A percentile compares a stretch with the other conserved stretches of the same genome.
Evolutionary conservation across 2,888 invertebrate species (phyloP).

Genomic region (Sclerodermus sp.): DNA sequence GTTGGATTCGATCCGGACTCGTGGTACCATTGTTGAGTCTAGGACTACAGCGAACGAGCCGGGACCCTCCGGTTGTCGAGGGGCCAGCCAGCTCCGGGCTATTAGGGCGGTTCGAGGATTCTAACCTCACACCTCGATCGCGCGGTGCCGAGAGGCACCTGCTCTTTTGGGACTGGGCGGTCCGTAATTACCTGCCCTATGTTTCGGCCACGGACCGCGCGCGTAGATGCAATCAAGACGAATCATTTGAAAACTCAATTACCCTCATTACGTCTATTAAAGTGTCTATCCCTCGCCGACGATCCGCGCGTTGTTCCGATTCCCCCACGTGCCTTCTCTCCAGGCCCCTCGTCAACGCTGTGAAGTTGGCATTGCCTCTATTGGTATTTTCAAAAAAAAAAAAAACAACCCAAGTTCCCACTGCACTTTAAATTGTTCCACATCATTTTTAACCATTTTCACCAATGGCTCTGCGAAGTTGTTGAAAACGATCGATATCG

Average conservation of each 20-base stretch:
- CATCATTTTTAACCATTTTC: too few species aligned
- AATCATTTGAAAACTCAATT: constrained; percentile 57
- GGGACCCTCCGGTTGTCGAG: constrained; percentile 12
- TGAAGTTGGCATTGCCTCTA: too few species aligned
- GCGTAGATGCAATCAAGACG: constrained; percentile 54
- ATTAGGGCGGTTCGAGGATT: constrained; percentile 54
- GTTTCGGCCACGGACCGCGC: constrained; percentile 48
- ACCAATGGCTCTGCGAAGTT: too few species aligned
- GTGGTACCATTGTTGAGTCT: too few species aligned
- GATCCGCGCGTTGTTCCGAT: not conserved
- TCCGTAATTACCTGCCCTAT: constrained; percentile 54
- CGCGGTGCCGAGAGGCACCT: constrained; percentile 51
- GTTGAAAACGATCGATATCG: too few species aligned
- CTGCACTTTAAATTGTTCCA: too few species aligned
- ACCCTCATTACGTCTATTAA: constrained; percentile 53
- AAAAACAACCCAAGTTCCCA: too few species aligned
- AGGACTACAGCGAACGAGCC: too few species aligned
- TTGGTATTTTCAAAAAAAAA: too few species aligned
- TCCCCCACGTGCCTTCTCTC: not conserved
- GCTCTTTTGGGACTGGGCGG: constrained; percentile 54
- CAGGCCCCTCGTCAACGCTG: too few species aligned
- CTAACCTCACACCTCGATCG: constrained; percentile 55
- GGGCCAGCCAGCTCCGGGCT: constrained; percentile 52
- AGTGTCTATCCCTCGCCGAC: constrained; percentile 31
- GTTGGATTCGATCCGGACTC: too few species aligned